Evolutionary conservation across 2,888 invertebrate species (phyloP).

Genomic region (Octonoba sinensis): DNA sequence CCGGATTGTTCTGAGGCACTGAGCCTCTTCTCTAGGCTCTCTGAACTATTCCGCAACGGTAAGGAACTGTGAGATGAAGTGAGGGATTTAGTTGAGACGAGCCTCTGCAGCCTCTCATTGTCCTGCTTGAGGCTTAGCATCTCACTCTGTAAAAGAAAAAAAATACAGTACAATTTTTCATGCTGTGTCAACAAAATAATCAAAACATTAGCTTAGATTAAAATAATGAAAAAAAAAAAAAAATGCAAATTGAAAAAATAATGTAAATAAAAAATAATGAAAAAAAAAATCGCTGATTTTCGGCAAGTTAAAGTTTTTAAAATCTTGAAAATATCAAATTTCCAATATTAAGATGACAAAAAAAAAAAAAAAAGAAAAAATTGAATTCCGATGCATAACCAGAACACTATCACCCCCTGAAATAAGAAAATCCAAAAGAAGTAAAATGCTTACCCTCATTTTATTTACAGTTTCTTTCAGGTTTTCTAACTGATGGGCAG

Average conservation of each 20-base stretch:
- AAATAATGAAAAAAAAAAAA: neutral
- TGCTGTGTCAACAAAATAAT: neutral
- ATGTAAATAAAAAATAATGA: neutral
- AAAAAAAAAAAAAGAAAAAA: too few species aligned
- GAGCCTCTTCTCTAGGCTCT: conserved; percentile 65
- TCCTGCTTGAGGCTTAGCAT: conserved; percentile 97
- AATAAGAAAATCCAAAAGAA: too few species aligned
- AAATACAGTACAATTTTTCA: neutral
- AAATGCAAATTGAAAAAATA: neutral
- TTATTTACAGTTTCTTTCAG: conserved; percentile 96
- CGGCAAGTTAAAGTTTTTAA: too few species aligned
- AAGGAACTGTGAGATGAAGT: conserved; percentile 75
- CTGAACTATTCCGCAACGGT: conserved; percentile 65
- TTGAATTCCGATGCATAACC: too few species aligned
- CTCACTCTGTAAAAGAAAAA: conserved; percentile 81
- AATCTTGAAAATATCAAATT: too few species aligned
- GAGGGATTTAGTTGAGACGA: conserved; percentile 77
- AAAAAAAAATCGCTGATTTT: neutral
- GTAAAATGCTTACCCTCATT: conserved; percentile 82
- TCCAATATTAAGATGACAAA: too few species aligned
- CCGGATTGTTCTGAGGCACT: conserved; percentile 66
- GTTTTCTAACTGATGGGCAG: conserved; percentile 96
- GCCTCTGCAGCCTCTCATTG: conserved; percentile 91
- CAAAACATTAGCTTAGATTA: neutral
- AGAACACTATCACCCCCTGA: too few species aligned